These are phyloP conservation scores for Chelidonichthys spinosus DNA, from an alignment of 2,797 vertebrate genomes.

Conservation along the genomic window DNA sequence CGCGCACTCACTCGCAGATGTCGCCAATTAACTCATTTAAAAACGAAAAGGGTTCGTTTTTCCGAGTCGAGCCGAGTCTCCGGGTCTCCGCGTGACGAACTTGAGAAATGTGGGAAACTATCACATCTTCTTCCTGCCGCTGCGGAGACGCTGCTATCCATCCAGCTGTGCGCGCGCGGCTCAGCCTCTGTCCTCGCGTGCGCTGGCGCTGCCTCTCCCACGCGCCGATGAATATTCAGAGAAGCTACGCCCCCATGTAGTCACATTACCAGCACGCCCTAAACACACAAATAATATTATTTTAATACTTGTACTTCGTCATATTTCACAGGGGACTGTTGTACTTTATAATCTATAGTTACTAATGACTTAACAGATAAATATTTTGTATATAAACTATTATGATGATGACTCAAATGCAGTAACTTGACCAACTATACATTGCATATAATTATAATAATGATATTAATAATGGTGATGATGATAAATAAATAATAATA, in stretches of 20 bases:
- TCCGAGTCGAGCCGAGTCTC: not conserved
- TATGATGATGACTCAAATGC: not conserved
- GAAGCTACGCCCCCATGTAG: slow-evolving; percentile 45
- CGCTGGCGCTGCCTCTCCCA: slow-evolving; percentile 37
- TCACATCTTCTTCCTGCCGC: slow-evolving; percentile 50
- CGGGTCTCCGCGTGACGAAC: slow-evolving; percentile 22
- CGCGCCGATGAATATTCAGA: slow-evolving; percentile 60
- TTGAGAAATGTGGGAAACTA: slow-evolving; percentile 13
- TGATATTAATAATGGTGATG: no score
- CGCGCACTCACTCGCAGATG: no score
- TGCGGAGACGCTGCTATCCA: slow-evolving; percentile 28
- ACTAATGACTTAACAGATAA: not conserved
- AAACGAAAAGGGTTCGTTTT: slow-evolving; percentile 29
- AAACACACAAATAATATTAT: not conserved
- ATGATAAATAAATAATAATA: no score
- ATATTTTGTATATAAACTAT: not conserved
- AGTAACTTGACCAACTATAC: not conserved
- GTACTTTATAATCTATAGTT: not conserved
- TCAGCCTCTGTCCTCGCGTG: slow-evolving; percentile 9
- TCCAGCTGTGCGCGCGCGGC: slow-evolving; percentile 52
- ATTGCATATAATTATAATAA: not conserved
- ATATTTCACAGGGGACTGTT: not conserved
- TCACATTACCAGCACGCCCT: slow-evolving; percentile 15
- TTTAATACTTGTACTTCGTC: not conserved
- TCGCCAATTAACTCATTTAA: slow-evolving; percentile 44